A percentile compares a stretch with the other conserved stretches of the same genome.
These are phyloP conservation scores for Cynopterus sphinx DNA, from an alignment of 2,797 vertebrate genomes.

Conservation along the genomic window DNA sequence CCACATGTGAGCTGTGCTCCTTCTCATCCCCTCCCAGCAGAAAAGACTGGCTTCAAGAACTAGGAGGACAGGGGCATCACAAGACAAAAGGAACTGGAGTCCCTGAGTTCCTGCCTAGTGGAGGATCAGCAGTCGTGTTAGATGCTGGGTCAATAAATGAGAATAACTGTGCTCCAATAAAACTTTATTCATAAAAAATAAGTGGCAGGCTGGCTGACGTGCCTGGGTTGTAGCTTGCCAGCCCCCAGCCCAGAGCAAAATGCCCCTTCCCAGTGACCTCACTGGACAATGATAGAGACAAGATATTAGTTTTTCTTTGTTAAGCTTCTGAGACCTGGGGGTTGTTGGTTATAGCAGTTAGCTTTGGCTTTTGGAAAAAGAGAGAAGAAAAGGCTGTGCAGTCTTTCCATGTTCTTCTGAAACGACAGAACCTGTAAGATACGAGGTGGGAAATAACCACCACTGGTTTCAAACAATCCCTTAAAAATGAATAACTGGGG, in stretches of 20 bases:
- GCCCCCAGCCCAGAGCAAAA: not conserved
- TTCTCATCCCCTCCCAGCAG: no score
- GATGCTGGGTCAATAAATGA: rapidly evolving
- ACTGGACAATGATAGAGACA: not conserved
- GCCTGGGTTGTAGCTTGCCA: rapidly evolving
- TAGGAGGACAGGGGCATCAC: rapidly evolving
- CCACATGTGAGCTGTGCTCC: rapidly evolving
- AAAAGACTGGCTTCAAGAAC: rapidly evolving
- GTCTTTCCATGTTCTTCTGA: not conserved
- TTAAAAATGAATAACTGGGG: not conserved
- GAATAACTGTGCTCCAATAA: not conserved
- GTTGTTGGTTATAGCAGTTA: not conserved
- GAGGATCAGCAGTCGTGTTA: rapidly evolving
- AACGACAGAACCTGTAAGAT: not conserved
- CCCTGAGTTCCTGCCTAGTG: rapidly evolving
- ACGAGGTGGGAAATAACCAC: not conserved
- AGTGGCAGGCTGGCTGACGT: not conserved
- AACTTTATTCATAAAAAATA: not conserved
- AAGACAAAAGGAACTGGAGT: rapidly evolving
- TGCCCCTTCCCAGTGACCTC: rapidly evolving
- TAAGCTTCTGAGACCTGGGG: not conserved
- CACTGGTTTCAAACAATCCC: not conserved
- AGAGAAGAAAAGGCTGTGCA: not conserved
- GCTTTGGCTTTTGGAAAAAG: not conserved
- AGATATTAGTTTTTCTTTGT: not conserved